Conservation (phyloP, 2,797 vertebrate species). For the Gymnoscopelus braueri region DNA sequence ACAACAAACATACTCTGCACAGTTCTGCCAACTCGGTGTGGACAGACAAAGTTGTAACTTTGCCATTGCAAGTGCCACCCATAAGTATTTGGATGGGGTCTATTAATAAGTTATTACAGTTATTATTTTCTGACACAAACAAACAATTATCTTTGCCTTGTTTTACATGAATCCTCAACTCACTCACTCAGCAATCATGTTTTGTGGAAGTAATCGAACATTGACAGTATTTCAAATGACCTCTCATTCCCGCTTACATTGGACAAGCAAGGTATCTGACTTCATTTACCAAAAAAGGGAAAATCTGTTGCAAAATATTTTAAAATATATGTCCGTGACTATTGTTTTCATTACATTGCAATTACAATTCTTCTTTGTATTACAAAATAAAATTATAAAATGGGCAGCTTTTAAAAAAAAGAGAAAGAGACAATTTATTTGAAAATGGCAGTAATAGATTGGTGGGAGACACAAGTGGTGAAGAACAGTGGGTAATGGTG, state of each 20-base stretch:
- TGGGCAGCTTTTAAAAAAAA: constrained; percentile 75
- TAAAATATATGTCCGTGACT: constrained; percentile 78
- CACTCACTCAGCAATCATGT: constrained; percentile 51
- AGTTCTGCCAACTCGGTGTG: constrained; percentile 48
- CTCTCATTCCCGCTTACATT: constrained; percentile 56
- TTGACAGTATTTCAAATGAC: constrained; percentile 51
- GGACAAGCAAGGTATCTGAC: constrained; percentile 61
- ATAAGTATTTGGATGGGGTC: constrained; percentile 43
- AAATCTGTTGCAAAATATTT: constrained; percentile 75
- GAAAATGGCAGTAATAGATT: constrained; percentile 85
- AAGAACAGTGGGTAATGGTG: constrained; percentile 79
- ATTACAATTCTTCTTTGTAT: constrained; percentile 79
- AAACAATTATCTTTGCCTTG: constrained; percentile 66
- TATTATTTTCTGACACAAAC: constrained; percentile 67
- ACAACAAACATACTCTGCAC: constrained; percentile 61
- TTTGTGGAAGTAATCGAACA: constrained; percentile 61
- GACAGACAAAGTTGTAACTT: constrained; percentile 49
- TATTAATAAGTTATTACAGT: constrained; percentile 50
- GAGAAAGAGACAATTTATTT: constrained; percentile 72
- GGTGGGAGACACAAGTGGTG: constrained; percentile 80
- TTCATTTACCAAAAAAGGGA: constrained; percentile 68
- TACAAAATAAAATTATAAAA: constrained; percentile 84
- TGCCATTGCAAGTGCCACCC: constrained; percentile 48
- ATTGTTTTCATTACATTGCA: constrained; percentile 73
- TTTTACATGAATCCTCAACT: constrained; percentile 56